Evolutionary conservation across 1,140 invertebrate species (phyloP), one percentile per base, ranked within the genome.

Genomic region (Drosophila navojoa): DNA sequence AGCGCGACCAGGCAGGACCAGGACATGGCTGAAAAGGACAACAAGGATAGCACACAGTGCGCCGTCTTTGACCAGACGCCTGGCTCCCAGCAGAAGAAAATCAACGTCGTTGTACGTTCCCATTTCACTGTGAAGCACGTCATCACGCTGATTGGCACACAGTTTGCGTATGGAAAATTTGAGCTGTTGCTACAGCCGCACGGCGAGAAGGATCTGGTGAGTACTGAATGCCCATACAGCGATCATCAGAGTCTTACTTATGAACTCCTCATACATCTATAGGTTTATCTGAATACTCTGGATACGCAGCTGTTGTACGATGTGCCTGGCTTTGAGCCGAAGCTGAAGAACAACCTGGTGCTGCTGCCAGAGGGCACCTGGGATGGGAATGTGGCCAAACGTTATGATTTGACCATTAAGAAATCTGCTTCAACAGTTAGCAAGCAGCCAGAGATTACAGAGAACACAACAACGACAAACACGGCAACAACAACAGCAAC

Each of bases 31-130:
- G 92, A 84, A 66, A 60, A 71, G 59, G 67, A 52, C 7, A 72
- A 75, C 52, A 84, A 77, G 69, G 92, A 93, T 68, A 86, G 85
- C 73, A 92, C 93, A 52, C 81, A 93, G 72, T 95, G 94, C 82
- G 93, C 93, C 58, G 84, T 95, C 47, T 92, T 93, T 35, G 94
- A 94, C 81, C 92, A 94, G 85, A 93, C 93, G 29, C 92, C 73
- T 81, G 90, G 66, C 70, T 90, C 71, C 67, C 90, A 76, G 82
- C 91, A 85, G 54, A 92, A 87, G 62, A 93, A 92, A 82, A 92
- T 77, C 60, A 92, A 71, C 68, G 93, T 80, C 91, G 92, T 84
- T 64, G 78, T 94, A 13, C 93, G 94, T 25, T 91, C 93, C 4
- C 93, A 93, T 10, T 93, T 91, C 35, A 93, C 93, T 7, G 93